A percentile compares a stretch with the other conserved stretches of the same genome.
These are phyloP conservation scores for Coptotermes formosanus DNA, from an alignment of 1,140 invertebrate genomes.

Conservation along the genomic window DNA sequence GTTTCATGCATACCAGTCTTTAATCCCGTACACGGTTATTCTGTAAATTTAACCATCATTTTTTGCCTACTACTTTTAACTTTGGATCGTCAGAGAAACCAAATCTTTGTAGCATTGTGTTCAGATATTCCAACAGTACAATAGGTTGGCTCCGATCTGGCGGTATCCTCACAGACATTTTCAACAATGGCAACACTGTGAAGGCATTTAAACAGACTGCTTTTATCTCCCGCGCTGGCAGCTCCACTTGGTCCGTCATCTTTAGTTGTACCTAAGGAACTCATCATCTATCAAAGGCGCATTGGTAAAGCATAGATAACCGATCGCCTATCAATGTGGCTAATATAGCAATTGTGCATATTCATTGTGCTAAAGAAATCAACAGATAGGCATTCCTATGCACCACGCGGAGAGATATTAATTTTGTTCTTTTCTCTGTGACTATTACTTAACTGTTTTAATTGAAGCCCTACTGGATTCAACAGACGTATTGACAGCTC, in stretches of 20 bases:
- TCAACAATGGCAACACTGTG: background rate
- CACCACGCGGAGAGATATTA: background rate
- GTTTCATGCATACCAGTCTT: no score
- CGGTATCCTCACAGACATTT: background rate
- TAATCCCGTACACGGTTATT: no score
- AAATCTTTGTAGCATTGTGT: background rate
- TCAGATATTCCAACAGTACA: background rate
- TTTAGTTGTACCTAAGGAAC: background rate
- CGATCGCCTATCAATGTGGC: background rate
- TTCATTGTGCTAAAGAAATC: slow-evolving; percentile 13
- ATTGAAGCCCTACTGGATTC: slow-evolving; percentile 15
- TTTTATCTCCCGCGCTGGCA: background rate
- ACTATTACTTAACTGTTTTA: slow-evolving; percentile 17
- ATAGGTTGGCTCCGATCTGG: background rate
- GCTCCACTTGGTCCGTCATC: background rate
- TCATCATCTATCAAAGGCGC: background rate
- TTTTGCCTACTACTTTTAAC: background rate
- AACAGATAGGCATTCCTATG: background rate
- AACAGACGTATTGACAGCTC: slow-evolving; percentile 3
- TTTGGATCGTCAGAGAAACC: background rate
- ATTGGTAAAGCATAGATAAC: background rate
- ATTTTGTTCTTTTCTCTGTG: slow-evolving; percentile 8
- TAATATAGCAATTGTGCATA: background rate
- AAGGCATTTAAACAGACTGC: background rate
- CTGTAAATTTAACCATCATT: no score